A percentile compares a stretch with the other conserved stretches of the same genome.
These are phyloP conservation scores for Phrynocephalus forsythii DNA, from an alignment of 2,797 vertebrate genomes.

Conservation along the genomic window DNA sequence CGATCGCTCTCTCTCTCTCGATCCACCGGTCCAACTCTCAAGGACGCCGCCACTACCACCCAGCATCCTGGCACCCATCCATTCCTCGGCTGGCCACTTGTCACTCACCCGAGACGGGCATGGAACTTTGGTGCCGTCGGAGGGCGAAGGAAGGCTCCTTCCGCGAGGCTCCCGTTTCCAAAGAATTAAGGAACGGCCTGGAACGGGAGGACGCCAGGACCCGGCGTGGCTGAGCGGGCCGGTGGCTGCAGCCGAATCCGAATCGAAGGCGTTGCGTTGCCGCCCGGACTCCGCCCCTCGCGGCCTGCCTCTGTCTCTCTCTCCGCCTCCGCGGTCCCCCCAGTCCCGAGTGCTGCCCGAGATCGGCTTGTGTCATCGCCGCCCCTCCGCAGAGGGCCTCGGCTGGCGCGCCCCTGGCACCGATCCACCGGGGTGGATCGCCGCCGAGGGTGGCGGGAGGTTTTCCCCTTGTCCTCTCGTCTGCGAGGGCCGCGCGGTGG, in stretches of 20 bases:
- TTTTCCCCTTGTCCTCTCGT: rapidly evolving
- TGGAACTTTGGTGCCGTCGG: too few species aligned
- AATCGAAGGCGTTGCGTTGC: neutral
- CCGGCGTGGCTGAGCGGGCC: constrained; percentile 19
- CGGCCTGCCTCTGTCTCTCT: neutral
- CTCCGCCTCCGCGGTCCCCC: neutral
- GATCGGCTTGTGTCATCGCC: neutral
- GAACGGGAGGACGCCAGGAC: neutral
- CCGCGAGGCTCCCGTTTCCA: neutral
- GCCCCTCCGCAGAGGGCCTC: neutral
- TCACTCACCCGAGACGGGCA: neutral
- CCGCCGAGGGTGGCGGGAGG: too few species aligned
- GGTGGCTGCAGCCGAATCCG: too few species aligned
- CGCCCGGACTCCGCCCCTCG: constrained; percentile 42
- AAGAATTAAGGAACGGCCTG: neutral
- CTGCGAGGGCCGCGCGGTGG: neutral
- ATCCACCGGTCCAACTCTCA: too few species aligned
- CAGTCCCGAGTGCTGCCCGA: neutral
- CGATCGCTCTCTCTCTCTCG: too few species aligned
- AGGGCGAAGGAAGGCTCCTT: neutral
- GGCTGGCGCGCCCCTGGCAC: neutral
- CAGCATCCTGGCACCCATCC: too few species aligned
- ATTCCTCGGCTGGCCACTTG: rapidly evolving
- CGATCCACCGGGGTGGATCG: neutral
- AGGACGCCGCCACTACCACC: too few species aligned